Evolutionary conservation across 2,888 invertebrate genomes (phyloP).

Genomic region (Pemphredon lugubris): DNA sequence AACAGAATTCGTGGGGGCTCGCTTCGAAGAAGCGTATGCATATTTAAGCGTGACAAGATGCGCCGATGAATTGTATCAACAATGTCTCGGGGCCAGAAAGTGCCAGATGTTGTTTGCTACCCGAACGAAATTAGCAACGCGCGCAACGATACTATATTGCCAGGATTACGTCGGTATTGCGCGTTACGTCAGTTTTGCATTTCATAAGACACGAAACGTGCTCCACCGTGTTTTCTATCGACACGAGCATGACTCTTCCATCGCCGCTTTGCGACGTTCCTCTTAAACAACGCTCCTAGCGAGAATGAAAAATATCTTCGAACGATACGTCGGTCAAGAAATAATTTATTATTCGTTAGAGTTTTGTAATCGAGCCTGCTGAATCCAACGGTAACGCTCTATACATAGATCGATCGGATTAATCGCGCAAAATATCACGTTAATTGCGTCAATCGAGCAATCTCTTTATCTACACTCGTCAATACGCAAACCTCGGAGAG

Average conservation of each 20-base stretch:
- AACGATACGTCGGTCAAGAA: too few relatives aligned
- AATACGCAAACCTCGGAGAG: slow-evolving; percentile 15
- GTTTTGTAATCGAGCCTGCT: too few relatives aligned
- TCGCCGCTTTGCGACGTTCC: not conserved
- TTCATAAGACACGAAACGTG: slow-evolving; percentile 8
- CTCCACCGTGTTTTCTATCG: not conserved
- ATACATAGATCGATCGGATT: not conserved
- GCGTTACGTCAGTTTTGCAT: slow-evolving; percentile 25
- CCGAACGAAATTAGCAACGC: slow-evolving; percentile 12
- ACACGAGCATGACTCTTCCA: not conserved
- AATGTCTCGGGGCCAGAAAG: too few relatives aligned
- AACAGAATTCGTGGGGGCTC: too few relatives aligned
- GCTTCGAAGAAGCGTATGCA: too few relatives aligned
- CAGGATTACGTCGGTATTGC: slow-evolving; percentile 25
- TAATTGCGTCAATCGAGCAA: slow-evolving; percentile 1
- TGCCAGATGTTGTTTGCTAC: slow-evolving; percentile 1
- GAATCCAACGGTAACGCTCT: too few relatives aligned
- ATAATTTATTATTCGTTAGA: too few relatives aligned
- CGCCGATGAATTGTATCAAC: not conserved
- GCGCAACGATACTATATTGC: slow-evolving; percentile 11
- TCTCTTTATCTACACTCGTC: not conserved
- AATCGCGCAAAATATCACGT: not conserved
- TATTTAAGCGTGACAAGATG: too few relatives aligned
- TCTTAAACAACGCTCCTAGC: too few relatives aligned
- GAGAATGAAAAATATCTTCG: too few relatives aligned